These are phyloP conservation scores for Cisticola juncidis DNA, from an alignment of 2,113 vertebrate genomes.

Conservation along the genomic window DNA sequence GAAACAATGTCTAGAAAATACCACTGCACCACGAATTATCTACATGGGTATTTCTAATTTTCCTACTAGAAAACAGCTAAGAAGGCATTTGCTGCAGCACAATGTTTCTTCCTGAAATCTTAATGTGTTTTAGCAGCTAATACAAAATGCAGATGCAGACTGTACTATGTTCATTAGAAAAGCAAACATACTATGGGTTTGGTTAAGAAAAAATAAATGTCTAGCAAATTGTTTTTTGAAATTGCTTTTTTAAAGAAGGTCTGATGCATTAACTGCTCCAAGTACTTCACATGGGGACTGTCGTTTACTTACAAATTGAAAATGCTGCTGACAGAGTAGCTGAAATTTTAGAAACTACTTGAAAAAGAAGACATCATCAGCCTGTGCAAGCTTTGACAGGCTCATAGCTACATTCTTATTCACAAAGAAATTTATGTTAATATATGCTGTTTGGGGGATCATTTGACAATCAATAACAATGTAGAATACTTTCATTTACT, in stretches of 20 bases:
- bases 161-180: slow-evolving; percentile 13
- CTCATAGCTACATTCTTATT: background rate
- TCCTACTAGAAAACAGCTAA: slow-evolving; percentile 23
- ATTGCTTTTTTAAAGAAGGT: background rate
- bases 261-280: background rate
- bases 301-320: background rate
- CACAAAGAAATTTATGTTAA: background rate
- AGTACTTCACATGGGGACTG: background rate
- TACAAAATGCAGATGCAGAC: background rate
- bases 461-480: background rate
- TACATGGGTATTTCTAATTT: slow-evolving; percentile 20
- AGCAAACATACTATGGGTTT: background rate
- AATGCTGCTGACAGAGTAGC: background rate
- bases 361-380: background rate
- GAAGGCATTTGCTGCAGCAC: background rate
- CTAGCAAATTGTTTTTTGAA: background rate
- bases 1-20: slow-evolving; percentile 48
- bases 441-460: background rate
- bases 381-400: background rate
- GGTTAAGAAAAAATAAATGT: background rate
- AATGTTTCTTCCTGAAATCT: slow-evolving; percentile 1
- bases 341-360: background rate
- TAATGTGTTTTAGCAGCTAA: slow-evolving; percentile 26
- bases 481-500: background rate
- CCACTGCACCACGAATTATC: slow-evolving; percentile 20